These are phyloP conservation scores for Zelostemma sp. DNA, from an alignment of 1,140 invertebrate genomes.

Conservation along the genomic window DNA sequence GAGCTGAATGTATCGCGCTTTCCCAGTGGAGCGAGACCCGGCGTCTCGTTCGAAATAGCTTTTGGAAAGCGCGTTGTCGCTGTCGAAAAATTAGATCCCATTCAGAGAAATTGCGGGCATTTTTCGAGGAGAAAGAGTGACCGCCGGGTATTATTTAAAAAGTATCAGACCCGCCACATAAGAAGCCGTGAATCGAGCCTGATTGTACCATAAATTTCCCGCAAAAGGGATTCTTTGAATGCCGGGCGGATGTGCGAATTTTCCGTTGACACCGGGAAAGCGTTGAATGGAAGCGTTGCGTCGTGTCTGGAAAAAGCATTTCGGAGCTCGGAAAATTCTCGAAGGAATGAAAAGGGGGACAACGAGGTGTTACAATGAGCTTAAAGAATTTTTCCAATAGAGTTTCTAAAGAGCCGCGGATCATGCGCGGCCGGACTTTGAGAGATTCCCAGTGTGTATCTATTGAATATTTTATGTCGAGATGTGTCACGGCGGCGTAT, in stretches of 20 bases:
- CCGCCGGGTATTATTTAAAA: too few species aligned
- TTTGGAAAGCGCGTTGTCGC: too few species aligned
- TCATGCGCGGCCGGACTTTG: conserved; percentile 39
- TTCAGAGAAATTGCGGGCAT: too few species aligned
- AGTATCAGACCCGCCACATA: too few species aligned
- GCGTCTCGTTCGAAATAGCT: too few species aligned
- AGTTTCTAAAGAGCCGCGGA: conserved; percentile 34
- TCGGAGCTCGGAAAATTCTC: conserved; percentile 27
- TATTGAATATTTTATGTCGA: conserved; percentile 26
- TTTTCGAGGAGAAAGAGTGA: too few species aligned
- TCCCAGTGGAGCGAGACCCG: too few species aligned
- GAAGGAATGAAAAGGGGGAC: conserved; percentile 22
- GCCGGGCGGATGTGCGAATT: conserved; percentile 15
- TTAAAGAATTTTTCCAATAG: conserved; percentile 37
- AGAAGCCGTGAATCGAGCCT: not conserved
- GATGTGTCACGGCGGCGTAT: conserved; percentile 16
- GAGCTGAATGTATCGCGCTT: too few species aligned
- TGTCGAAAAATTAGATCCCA: too few species aligned
- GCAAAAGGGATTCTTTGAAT: not conserved
- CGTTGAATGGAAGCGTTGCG: conserved; percentile 24
- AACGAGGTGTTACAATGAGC: conserved; percentile 34
- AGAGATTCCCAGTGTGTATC: conserved; percentile 36
- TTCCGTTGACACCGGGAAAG: conserved; percentile 25
- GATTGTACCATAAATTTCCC: not conserved
- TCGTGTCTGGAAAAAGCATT: conserved; percentile 26